A percentile compares a stretch with the other conserved stretches of the same genome.
phyloP scores from a whole-genome alignment of 2,888 invertebrate genomes.

The Cephus sareptanus region DNA sequence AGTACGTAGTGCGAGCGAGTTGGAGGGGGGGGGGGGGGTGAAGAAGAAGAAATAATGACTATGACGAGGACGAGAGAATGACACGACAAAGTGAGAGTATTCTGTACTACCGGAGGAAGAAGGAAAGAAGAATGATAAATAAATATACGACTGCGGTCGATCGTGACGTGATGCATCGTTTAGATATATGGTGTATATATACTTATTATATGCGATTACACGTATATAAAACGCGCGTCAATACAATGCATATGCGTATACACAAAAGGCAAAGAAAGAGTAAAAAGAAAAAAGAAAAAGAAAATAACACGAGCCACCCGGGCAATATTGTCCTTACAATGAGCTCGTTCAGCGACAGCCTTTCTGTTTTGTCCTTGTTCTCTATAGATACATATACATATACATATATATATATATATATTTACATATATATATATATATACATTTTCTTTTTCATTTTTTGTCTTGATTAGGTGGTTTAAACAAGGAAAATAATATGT shows the following conservation, averaged over 20 bases:
- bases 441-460: conserved; percentile 8
- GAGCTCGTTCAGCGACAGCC: no score
- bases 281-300: conserved; percentile 11
- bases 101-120: not conserved
- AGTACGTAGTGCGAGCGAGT: conserved; percentile 8
- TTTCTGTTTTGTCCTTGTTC: no score
- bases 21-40: not conserved
- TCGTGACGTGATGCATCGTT: no score
- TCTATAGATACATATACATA: not conserved
- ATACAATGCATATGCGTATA: no score
- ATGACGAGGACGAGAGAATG: no score
- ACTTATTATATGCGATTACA: no score
- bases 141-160: no score
- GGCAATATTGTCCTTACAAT: no score
- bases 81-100: no score
- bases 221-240: no score
- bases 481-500: conserved; percentile 41
- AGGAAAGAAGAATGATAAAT: not conserved
- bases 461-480: conserved; percentile 52
- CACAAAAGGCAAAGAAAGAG: conserved; percentile 2
- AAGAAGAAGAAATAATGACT: not conserved
- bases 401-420: not conserved
- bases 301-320: conserved; percentile 18
- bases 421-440: not conserved
- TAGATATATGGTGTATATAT: no score